Evolutionary conservation across 2,113 vertebrate species (phyloP), one percentile per base, ranked within the genome.

Genomic region (Brachyhypopomus gauderio): DNA sequence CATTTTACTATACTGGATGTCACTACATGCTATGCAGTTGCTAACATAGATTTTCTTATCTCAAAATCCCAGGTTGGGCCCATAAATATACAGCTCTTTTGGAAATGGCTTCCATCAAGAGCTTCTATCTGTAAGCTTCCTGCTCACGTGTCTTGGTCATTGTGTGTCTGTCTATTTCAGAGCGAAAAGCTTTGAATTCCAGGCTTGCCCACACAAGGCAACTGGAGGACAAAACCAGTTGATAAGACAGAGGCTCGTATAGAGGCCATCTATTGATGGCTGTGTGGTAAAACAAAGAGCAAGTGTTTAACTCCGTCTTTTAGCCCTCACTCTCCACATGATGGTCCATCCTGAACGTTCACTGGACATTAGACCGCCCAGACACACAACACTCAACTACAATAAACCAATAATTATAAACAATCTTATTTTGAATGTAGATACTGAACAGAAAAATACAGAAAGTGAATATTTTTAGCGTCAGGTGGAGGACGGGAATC

Each of bases 251-350:
- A n/a, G 0, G 72, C 72, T 72, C 30, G 79, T 80, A 45, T 83
- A 85, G 73, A 38, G 38, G 27, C 58, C 30, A 23, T 72, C 78
- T 81, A 72, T 85, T 83, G 69, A 86, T 66, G 62, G 38, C 30
- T 67, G 55, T 80, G 62, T 71, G 30, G 45, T n/a, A n/a, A 27
- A 82, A 84, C 83, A 86, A 85, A 79, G 85, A 78, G 79, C 75
- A 74, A 88, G 23, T 76, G 83, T 83, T 78, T 82, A 77, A 62
- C 67, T 12, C 63, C 22, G 64, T 12, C 55, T 41, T 58, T 14
- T 25, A 20, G 75, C 25, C 70, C 75, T 78, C 41, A 72, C 22
- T 25, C 25, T 38, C 25, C 59, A 7, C 48, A 56, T 36, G 63
- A 36, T n/a, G 25, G 19, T 34, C 74, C 74, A 69, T 60, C 74